These are phyloP conservation scores for Larimichthys polyactis DNA, from an alignment of 2,113 vertebrate genomes.

Conservation along the genomic window DNA sequence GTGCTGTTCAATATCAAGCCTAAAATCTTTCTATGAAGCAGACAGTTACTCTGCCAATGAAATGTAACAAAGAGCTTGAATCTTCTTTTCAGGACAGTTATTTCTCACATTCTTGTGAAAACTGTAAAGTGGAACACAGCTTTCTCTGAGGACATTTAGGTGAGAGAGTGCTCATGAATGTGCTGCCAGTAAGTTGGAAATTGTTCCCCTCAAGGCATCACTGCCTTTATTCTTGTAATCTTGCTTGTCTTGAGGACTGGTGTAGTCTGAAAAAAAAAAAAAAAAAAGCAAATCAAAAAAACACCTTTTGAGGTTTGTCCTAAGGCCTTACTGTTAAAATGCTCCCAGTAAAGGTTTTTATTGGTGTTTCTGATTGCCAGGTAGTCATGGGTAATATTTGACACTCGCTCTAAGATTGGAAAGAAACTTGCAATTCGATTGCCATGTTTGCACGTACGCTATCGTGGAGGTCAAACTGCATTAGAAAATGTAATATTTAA, in stretches of 20 bases:
- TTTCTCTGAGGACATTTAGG: constrained; percentile 65
- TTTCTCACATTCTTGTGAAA: constrained; percentile 49
- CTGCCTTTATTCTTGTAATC: constrained; percentile 65
- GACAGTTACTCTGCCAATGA: constrained; percentile 39
- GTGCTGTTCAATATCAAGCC: constrained; percentile 11
- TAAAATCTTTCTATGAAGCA: constrained; percentile 27
- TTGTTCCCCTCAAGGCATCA: constrained; percentile 65
- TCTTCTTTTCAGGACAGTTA: constrained; percentile 52
- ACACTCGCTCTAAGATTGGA: constrained; percentile 23
- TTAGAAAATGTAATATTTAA: constrained; percentile 62
- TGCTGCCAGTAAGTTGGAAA: constrained; percentile 61
- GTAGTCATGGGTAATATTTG: constrained; percentile 38
- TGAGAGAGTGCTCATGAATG: constrained; percentile 60
- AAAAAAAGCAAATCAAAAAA: constrained; percentile 36
- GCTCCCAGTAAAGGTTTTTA: constrained; percentile 45
- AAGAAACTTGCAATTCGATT: constrained; percentile 42
- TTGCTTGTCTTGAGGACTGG: constrained; percentile 52
- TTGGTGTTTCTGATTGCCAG: constrained; percentile 56
- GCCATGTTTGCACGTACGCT: constrained; percentile 36
- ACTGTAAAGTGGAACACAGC: constrained; percentile 64
- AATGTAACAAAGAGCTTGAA: constrained; percentile 63
- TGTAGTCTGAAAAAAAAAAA: neutral
- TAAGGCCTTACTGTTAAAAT: constrained; percentile 45
- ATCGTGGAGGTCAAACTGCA: constrained; percentile 41
- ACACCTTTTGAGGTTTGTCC: constrained; percentile 40